Evolutionary conservation across 2,797 vertebrate species (phyloP), one percentile per base, ranked within the genome.

Genomic region (Tapera naevia): DNA sequence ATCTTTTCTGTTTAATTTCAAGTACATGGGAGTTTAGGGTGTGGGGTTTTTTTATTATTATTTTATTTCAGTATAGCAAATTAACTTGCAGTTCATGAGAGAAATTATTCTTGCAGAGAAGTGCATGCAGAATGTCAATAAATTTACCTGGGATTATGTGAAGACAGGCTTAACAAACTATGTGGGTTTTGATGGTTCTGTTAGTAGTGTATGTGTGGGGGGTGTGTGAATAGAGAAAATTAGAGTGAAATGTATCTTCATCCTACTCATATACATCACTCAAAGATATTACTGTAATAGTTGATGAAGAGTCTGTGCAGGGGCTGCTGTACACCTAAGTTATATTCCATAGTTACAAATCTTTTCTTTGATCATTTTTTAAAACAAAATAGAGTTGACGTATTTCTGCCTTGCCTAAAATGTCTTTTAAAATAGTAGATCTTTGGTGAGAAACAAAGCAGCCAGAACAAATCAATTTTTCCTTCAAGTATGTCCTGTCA

Each of bases 221-320:
- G 5, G 7, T 10, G 46, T 5, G 27, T 9, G 17, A 11, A 11
- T 37, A 7, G 51, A 54, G 53, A 57, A 94, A 86, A 79, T 79
- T 32, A 56, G 7, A 86, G 43, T 62, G 80, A 88, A 86, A 67
- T 69, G 32, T 80, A 30, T 65, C 32, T 92, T 86, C 79, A 56
- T 89, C 79, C 87, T 95, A 88, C 93, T 93, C 60, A 61, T 82
- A 61, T 19, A n/a, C 10, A 69, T 82, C 64, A 79, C 12, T 93
- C 80, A 78, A 71, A 78, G 30, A 50, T 58, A 25, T 72, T 89
- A 91, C 92, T 60, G 32, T 74, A 75, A 56, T 48, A 28, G 64
- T 53, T 82, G 50, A 43, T 78, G 53, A 93, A 80, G 27, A 78
- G 17, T 82, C 62, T 3, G 3, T 89, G 21, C 17, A 62, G 35